phyloP scores from a whole-genome alignment of 2,888 invertebrate species.

The Drosophila imparisetae region DNA sequence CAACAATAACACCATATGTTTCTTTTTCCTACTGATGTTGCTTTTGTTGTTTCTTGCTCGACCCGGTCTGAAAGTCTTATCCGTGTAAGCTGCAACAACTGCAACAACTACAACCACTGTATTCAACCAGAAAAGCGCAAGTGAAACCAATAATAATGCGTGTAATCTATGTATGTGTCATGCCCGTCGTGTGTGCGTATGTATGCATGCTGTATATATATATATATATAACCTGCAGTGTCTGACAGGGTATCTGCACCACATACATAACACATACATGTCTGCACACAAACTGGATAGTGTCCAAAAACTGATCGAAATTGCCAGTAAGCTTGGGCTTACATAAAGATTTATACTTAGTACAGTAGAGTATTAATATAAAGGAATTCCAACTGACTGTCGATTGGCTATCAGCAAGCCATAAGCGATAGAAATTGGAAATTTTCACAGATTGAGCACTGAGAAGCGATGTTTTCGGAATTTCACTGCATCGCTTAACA shows the following conservation, averaged over 20 bases:
- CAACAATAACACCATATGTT: constrained; percentile 10
- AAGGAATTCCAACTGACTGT: background rate
- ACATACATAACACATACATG: constrained; percentile 3
- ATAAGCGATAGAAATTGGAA: background rate
- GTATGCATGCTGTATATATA: background rate
- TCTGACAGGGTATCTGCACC: constrained; percentile 5
- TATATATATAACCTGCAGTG: background rate
- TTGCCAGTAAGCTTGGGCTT: background rate
- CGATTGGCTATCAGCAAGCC: background rate
- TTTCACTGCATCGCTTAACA: background rate
- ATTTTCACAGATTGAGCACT: background rate
- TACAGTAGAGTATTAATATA: background rate
- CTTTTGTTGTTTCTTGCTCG: constrained; percentile 24
- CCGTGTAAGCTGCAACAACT: constrained; percentile 25
- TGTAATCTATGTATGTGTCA: background rate
- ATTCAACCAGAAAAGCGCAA: constrained; percentile 53
- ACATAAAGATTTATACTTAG: background rate
- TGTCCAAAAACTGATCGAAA: background rate
- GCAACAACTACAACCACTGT: constrained; percentile 29
- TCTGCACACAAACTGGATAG: background rate
- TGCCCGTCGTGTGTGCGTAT: constrained; percentile 6
- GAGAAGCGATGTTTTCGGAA: background rate
- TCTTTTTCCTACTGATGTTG: background rate
- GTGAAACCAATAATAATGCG: constrained; percentile 57
- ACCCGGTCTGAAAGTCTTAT: constrained; percentile 55